Percentiles rank a stretch among this genome's conserved stretches.
These are phyloP conservation scores for Ectropis crepuscularia DNA, from an alignment of 2,888 invertebrate genomes.

Conservation along the genomic window DNA sequence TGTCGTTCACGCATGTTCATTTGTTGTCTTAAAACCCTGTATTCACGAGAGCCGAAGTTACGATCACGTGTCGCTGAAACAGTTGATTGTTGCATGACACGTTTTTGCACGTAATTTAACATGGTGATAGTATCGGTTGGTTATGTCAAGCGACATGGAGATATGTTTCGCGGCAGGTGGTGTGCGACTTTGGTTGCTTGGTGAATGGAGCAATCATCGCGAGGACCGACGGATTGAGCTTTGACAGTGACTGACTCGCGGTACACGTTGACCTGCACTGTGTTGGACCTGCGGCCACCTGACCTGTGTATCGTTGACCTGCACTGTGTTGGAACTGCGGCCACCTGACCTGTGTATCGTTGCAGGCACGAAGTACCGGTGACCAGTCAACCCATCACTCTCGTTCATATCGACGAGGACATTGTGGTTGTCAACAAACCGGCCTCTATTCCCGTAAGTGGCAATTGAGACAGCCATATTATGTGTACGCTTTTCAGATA, in stretches of 20 bases:
- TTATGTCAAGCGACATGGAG: not conserved
- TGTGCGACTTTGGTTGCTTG: not conserved
- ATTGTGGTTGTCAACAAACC: conserved; percentile 99
- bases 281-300: conserved; percentile 47
- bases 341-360: conserved; percentile 81
- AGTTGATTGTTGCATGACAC: not conserved
- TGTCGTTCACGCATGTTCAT: conserved; percentile 75
- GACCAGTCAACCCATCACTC: conserved; percentile 97
- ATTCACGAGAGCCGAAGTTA: not conserved
- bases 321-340: conserved; percentile 32
- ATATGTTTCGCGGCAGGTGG: not conserved
- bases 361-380: conserved; percentile 99
- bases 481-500: conserved; percentile 90
- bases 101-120: not conserved
- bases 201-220: conserved; percentile 59
- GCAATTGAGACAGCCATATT: conserved; percentile 92
- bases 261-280: conserved; percentile 29
- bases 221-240: conserved; percentile 67
- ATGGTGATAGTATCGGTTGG: not conserved
- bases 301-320: conserved; percentile 79
- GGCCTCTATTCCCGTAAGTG: conserved; percentile 99
- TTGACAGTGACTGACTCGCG: conserved; percentile 9
- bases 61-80: not conserved
- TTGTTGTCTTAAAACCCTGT: conserved; percentile 56
- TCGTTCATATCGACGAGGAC: conserved; percentile 99